Conservation (phyloP, 2,113 vertebrate species). For the Lonchura striata region DNA sequence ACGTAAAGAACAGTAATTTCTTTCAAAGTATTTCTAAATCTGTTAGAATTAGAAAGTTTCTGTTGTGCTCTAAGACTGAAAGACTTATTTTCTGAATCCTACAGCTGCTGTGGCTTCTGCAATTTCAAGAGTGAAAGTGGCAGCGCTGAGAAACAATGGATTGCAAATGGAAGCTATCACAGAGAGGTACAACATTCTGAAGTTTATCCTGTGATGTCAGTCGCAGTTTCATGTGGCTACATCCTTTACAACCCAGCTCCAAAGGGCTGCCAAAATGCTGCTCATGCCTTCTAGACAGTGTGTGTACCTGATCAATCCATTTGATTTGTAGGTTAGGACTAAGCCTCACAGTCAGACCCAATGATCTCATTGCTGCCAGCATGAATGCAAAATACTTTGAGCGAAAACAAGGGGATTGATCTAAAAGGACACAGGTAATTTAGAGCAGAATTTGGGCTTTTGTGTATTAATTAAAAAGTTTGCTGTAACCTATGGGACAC, state of each 20-base stretch:
- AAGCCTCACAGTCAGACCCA: conserved; percentile 29
- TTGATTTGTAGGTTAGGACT: conserved; percentile 51
- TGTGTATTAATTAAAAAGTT: conserved; percentile 62
- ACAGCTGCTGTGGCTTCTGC: background rate
- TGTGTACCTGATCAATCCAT: conserved; percentile 16
- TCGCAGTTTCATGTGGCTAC: background rate
- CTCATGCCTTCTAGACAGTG: background rate
- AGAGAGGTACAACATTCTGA: background rate
- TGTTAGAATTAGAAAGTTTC: background rate
- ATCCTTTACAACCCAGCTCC: background rate
- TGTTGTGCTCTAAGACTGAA: background rate
- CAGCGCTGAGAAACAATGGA: background rate
- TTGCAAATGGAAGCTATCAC: background rate
- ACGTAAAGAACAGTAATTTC: background rate
- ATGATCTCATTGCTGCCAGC: conserved; percentile 50
- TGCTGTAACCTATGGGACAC: background rate
- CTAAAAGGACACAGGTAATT: conserved; percentile 56
- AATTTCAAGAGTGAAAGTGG: background rate
- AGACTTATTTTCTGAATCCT: background rate
- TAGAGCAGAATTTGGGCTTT: conserved; percentile 33
- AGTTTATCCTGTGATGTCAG: background rate
- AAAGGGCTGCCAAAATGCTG: conserved; percentile 31
- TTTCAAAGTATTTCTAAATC: background rate
- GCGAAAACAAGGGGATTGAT: conserved; percentile 31
- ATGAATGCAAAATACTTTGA: conserved; percentile 39